A percentile compares a stretch with the other conserved stretches of the same genome.
These are phyloP conservation scores for Tinea trinotella DNA, from an alignment of 2,888 invertebrate species.

Conservation along the genomic window DNA sequence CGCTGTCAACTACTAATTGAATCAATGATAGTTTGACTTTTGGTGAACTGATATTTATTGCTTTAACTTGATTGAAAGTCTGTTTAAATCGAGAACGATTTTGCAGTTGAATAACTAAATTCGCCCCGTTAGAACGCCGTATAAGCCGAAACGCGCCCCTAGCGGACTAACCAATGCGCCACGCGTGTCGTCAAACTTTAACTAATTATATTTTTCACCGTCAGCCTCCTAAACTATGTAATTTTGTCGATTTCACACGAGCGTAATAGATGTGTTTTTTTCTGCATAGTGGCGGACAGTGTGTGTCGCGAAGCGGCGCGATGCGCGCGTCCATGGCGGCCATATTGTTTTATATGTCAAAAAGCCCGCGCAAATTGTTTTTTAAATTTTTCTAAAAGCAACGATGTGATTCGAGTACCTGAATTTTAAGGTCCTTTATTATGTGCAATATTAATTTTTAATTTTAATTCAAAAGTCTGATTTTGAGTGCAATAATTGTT, in stretches of 20 bases:
- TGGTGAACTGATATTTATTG: no score
- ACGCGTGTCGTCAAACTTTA: no score
- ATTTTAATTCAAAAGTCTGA: conserved; percentile 22
- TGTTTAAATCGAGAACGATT: no score
- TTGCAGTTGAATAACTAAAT: no score
- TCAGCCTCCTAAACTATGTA: conserved; percentile 33
- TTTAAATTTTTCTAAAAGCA: conserved; percentile 20
- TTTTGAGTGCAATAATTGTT: conserved; percentile 31
- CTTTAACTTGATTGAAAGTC: no score
- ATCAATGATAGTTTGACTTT: no score
- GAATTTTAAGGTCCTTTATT: conserved; percentile 1
- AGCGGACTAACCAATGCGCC: no score
- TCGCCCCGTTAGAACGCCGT: no score
- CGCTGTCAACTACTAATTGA: no score
- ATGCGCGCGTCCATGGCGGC: conserved; percentile 25
- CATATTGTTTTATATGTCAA: neutral
- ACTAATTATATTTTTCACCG: no score
- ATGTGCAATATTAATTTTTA: conserved; percentile 51
- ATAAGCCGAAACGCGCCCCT: no score
- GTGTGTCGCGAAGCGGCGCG: conserved; percentile 31
- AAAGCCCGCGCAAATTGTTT: conserved; percentile 26
- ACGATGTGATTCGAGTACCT: conserved; percentile 14
- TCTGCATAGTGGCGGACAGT: conserved; percentile 29
- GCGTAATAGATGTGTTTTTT: conserved; percentile 38
- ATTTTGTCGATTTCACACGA: conserved; percentile 59